Base-by-base conservation (phyloP, 1,140 invertebrate species). In the Polyergus mexicanus region DNA sequence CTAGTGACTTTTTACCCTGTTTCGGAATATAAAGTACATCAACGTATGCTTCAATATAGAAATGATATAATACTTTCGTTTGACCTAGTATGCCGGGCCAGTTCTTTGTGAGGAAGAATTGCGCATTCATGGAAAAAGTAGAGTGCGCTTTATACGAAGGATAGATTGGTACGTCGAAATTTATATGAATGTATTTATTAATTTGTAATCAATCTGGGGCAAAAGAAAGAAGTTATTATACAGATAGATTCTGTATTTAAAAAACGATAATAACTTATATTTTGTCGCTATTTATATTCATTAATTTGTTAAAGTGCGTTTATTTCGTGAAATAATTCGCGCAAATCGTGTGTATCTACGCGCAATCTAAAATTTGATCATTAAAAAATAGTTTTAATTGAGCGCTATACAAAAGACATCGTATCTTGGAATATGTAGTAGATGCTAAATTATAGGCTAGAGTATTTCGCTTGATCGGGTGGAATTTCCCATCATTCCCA, bases 31-130 rank as follows among this genome's bases (percentile, higher is more conserved):
- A 35, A 54, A 56, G 44, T 78, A 8, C 25, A 28, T 66, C n/a
- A 41, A 68, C 28, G 28, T 44, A 25, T 38, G 32, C n/a, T 68
- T 80, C 62, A 56, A 80, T 80, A 41, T 28, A 80, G 44, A 80
- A 80, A 80, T 80, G 60, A 68, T 80, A 38, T 80, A 78, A 78
- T 80, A 54, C 32, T 80, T 68, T 78, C 76, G 44, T 51, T 54
- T 80, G 63, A 80, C 63, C 63, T 68, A 78, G 25, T 78, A 69
- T 80, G 32, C 44, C 16, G 44, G n/a, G 32, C 25, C 13, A 56
- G 63, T 65, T 32, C n/a, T 80, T 80, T 80, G 62, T 80, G 13
- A 54, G 44, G 16, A 78, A 54, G 44, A 80, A 80, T 80, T 80
- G 63, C 44, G 32, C 63, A 56, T 80, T 80, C 47, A 80, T 28